Evolutionary conservation across 2,113 vertebrate species (phyloP).

Genomic region (Romanogobio albipinnatus): DNA sequence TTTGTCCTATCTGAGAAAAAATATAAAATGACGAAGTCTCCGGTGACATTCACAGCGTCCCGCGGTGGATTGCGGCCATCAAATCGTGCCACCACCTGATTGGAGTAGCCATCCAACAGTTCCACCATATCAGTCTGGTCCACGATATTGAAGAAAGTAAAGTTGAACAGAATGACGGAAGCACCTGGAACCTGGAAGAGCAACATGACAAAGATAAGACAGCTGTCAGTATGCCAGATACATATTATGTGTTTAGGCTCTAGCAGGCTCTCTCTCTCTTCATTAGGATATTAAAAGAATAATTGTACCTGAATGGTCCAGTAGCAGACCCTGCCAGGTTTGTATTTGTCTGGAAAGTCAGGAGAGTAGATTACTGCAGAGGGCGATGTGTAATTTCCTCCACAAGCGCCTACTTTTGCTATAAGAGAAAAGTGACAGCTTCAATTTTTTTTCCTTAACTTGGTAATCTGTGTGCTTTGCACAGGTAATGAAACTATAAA

Average conservation of each 20-base stretch:
- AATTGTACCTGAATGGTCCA: slow-evolving; percentile 85
- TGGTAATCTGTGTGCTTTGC: neutral
- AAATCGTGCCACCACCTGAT: slow-evolving; percentile 88
- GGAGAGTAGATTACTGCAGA: slow-evolving; percentile 92
- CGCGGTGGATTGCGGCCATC: slow-evolving; percentile 85
- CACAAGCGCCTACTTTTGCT: slow-evolving; percentile 92
- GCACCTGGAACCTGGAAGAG: slow-evolving; percentile 78
- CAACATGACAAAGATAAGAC: neutral
- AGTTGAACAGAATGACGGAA: slow-evolving; percentile 86
- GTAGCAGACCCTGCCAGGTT: slow-evolving; percentile 87
- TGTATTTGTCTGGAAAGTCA: slow-evolving; percentile 91
- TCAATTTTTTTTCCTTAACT: neutral
- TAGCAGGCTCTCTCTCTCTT: neutral
- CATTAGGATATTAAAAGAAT: neutral
- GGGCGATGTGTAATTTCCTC: slow-evolving; percentile 88
- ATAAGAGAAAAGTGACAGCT: slow-evolving; percentile 41
- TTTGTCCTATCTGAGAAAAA: slow-evolving; percentile 95
- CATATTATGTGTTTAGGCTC: neutral
- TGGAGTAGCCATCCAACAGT: slow-evolving; percentile 88
- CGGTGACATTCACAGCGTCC: slow-evolving; percentile 85
- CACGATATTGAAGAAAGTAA: slow-evolving; percentile 92
- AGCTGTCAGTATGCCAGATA: neutral
- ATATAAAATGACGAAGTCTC: slow-evolving; percentile 92
- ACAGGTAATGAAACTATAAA: neutral
- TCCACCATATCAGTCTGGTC: slow-evolving; percentile 96